Evolutionary conservation across 1,140 invertebrate genomes (phyloP), one percentile per base, ranked within the genome.

Genomic region (Meteorus sp.): DNA sequence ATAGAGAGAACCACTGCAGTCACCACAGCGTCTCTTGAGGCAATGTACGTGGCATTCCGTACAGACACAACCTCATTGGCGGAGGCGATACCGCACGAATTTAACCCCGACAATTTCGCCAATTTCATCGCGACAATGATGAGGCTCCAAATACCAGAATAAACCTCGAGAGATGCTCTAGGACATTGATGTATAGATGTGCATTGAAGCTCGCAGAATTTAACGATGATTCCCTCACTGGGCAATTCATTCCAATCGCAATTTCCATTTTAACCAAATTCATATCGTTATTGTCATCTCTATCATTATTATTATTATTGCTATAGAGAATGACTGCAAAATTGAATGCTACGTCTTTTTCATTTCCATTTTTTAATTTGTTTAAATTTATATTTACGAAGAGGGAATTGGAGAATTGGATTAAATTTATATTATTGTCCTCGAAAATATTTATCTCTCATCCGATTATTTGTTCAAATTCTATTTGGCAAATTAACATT

Each of bases 91-190:
- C 37, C 22, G 11, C 19, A 41, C 11, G 11, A 54, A 37, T 27
- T 22, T 25, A 41, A 51, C 56, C 56, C 37, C 23, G 3, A 29
- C 47, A 50, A 61, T 61, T 61, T 33, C 45, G 22, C 20, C n/a
- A n/a, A n/a, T n/a, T n/a, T n/a, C n/a, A n/a, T n/a, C n/a, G 41
- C 35, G 48, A 56, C 59, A 56, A 61, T 61, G 47, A 61, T 56
- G 53, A 35, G 54, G 13, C 50, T 56, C 43, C 17, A 33, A 33
- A 50, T 19, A 6, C 48, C 9, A 23, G 17, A 37, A 15, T 31
- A 13, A 13, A 25, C 20, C 23, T 2, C 47, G 31, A 7, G 15
- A 31, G 27, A 51, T 54, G 39, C 31, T 33, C 13, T 22, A 15
- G 27, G 37, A 50, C 29, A 50, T 17, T 33, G 39, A 20, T 15